These are phyloP conservation scores for Lagopus leucura DNA, from an alignment of 2,113 vertebrate genomes.

Conservation along the genomic window DNA sequence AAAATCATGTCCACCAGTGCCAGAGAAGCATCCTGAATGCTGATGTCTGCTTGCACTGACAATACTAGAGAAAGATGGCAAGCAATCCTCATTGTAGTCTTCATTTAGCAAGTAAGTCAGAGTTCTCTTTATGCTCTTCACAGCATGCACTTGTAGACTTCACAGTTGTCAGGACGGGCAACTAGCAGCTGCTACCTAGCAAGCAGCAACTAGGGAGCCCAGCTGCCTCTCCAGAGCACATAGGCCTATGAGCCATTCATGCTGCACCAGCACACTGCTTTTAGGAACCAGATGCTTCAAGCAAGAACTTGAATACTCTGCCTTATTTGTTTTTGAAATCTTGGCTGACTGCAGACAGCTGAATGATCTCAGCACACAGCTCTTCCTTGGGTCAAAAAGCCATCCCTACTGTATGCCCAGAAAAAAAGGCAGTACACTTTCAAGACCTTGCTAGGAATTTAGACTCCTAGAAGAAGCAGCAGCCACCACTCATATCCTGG, in stretches of 20 bases:
- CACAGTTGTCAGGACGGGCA: neutral
- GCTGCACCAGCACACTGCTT: neutral
- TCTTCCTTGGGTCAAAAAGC: neutral
- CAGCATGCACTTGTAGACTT: neutral
- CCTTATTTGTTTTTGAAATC: neutral
- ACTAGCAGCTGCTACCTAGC: neutral
- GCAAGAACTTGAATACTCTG: neutral
- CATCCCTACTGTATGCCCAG: neutral
- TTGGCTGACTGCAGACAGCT: neutral
- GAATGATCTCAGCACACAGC: neutral
- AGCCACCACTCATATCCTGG: neutral
- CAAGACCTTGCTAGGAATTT: neutral
- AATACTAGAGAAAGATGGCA: neutral
- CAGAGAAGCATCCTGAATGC: neutral
- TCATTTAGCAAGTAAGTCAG: neutral
- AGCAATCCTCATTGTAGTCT: neutral
- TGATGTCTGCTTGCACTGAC: neutral
- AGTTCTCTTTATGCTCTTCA: neutral
- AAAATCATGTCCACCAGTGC: neutral
- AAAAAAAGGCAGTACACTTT: neutral
- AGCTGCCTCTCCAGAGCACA: neutral
- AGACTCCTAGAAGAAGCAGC: neutral
- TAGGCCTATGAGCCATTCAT: neutral
- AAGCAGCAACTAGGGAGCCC: neutral
- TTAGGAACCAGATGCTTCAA: neutral